These are phyloP conservation scores for Lithophane leautieri DNA, from an alignment of 2,888 invertebrate species.

Conservation along the genomic window DNA sequence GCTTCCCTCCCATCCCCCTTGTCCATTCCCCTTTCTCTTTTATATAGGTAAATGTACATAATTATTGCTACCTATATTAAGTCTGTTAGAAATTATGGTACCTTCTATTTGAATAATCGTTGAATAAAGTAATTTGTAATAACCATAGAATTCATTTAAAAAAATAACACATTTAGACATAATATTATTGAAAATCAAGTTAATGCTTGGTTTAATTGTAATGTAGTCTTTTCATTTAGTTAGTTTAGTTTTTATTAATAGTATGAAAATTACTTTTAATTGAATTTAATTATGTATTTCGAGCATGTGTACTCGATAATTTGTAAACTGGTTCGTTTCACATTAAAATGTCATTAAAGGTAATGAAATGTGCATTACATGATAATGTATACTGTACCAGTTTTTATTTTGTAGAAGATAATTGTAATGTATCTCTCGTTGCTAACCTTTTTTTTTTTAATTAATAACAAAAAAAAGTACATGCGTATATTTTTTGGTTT, in stretches of 20 bases:
- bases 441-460: not conserved
- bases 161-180: not conserved
- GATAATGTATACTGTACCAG: not conserved
- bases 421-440: not conserved
- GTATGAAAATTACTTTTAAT: not conserved
- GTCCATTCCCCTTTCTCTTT: no score
- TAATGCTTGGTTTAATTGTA: not conserved
- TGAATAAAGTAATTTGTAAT: no score
- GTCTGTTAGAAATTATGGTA: no score
- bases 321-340: no score
- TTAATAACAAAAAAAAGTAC: not conserved
- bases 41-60: no score
- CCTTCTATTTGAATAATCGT: no score
- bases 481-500: constrained; percentile 45
- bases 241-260: not conserved
- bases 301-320: not conserved
- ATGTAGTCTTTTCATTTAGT: not conserved
- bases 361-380: not conserved
- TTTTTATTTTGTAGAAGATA: not conserved
- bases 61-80: no score
- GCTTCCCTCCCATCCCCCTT: no score
- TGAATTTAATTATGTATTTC: not conserved
- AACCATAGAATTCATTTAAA: not conserved
- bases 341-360: no score
- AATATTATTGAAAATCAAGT: not conserved